Percentiles rank a stretch among this genome's conserved stretches.
Conservation (phyloP, 64 coral and sea anemone genomes). For the Dendrophyllia cribrosa region DNA sequence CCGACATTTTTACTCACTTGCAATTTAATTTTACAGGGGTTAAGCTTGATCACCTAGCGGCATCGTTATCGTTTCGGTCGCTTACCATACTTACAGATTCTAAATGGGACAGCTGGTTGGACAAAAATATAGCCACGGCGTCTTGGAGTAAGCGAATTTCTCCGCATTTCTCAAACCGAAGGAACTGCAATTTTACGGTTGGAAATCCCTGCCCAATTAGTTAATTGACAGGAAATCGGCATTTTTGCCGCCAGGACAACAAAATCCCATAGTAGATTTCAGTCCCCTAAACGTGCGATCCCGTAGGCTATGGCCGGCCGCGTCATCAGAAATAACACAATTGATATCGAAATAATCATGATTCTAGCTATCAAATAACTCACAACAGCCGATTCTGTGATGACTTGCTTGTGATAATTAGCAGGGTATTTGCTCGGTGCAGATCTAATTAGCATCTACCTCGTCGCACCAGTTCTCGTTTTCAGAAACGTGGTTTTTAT, state of each 20-base stretch:
- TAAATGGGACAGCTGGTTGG: background rate
- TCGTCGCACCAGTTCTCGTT: background rate
- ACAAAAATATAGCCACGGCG: background rate
- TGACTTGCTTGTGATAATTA: conserved; percentile 16
- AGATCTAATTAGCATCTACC: conserved; percentile 31
- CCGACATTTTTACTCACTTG: background rate
- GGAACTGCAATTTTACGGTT: background rate
- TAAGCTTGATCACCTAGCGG: background rate
- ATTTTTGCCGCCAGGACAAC: too few relatives aligned
- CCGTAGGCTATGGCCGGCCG: too few relatives aligned
- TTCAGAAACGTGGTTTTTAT: background rate
- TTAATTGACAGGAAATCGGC: background rate
- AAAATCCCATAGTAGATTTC: too few relatives aligned
- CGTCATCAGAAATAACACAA: background rate
- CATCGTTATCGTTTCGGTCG: background rate
- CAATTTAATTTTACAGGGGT: background rate
- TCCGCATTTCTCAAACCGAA: background rate
- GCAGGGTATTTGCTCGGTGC: conserved; percentile 7
- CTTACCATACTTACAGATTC: background rate
- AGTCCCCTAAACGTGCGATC: too few relatives aligned
- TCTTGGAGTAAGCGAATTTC: background rate
- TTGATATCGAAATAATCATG: background rate
- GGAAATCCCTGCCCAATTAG: background rate
- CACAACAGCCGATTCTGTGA: conserved; percentile 7
- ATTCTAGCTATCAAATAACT: background rate